Conservation (phyloP, 2,888 invertebrate species). For the Drosophila stalkeri region DNA sequence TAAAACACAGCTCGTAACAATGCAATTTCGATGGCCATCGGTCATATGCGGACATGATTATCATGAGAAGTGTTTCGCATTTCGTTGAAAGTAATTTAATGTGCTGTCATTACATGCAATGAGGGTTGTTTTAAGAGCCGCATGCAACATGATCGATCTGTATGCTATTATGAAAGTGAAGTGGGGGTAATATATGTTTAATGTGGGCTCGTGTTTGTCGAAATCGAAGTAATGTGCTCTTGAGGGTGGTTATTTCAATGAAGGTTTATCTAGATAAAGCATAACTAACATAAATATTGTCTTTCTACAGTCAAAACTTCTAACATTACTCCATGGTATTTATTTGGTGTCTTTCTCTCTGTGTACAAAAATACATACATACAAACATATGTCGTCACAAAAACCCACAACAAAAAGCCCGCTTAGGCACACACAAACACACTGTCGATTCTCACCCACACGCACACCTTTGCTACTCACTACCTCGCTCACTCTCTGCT, state of each 20-base stretch:
- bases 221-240: conserved; percentile 12
- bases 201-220: conserved; percentile 49
- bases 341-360: conserved; percentile 11
- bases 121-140: conserved; percentile 58
- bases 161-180: conserved; percentile 11
- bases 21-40: conserved; percentile 55
- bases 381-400: conserved; percentile 49
- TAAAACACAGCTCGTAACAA: conserved; percentile 37
- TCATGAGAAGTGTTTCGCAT: conserved; percentile 56
- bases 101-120: conserved; percentile 52
- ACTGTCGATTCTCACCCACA: conserved; percentile 39
- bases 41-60: conserved; percentile 64
- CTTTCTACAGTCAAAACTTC: conserved; percentile 10
- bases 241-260: conserved; percentile 44
- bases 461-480: conserved; percentile 19
- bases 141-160: conserved; percentile 77
- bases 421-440: conserved; percentile 13
- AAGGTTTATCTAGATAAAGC: conserved; percentile 15
- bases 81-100: conserved; percentile 54
- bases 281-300: conserved; percentile 8
- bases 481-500: not conserved
- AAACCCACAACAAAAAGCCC: conserved; percentile 52
- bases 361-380: conserved; percentile 1
- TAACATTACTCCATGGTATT: conserved; percentile 22
- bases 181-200: conserved; percentile 54